Evolutionary conservation across 2,888 invertebrate species (phyloP), one percentile per base, ranked within the genome.

Genomic region (Coenonympha glycerion): DNA sequence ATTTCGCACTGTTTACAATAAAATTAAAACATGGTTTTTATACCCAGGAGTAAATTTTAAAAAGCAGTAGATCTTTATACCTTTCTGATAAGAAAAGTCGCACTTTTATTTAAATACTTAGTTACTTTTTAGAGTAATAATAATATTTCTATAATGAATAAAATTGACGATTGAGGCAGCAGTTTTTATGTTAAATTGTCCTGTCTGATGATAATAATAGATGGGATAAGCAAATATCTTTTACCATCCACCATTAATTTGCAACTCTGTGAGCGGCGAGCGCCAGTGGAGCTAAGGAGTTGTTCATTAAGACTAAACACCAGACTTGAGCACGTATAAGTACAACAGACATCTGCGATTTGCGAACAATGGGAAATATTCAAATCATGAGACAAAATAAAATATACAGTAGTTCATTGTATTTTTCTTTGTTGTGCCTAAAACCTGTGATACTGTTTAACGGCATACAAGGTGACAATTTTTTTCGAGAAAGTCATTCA

Each of bases 291-390:
- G 52, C 46, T 60, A 60, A 59, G 58, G 57, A 60, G 61, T 69
- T 73, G 74, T 79, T 81, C 75, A 82, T 82, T 80, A 82, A 69
- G 68, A 66, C 67, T 65, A 69, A 75, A 73, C 68, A 70, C 63
- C 65, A 61, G 61, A 64, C 76, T 77, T 74, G 70, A 77, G 73
- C 79, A 83, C 81, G 81, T 78, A 77, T 75, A 57, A 64, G 81
- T 78, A 77, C 75, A 57, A 64, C 71, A 71, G 62, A 73, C 76
- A 77, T 79, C 79, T 75, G 64, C 62, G 61, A 62, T 60, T 64
- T 75, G 63, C 61, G 56, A 60, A 60, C 64, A 65, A 63, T 63
- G 64, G 64, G 48, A 55, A n/a, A n/a, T n/a, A n/a, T n/a, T n/a
- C n/a, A n/a, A n/a, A n/a, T n/a, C n/a, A n/a, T n/a, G n/a, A n/a